A percentile compares a stretch with the other conserved stretches of the same genome.
phyloP scores from a whole-genome alignment of 1,140 invertebrate genomes.

The Drosophila willistoni region DNA sequence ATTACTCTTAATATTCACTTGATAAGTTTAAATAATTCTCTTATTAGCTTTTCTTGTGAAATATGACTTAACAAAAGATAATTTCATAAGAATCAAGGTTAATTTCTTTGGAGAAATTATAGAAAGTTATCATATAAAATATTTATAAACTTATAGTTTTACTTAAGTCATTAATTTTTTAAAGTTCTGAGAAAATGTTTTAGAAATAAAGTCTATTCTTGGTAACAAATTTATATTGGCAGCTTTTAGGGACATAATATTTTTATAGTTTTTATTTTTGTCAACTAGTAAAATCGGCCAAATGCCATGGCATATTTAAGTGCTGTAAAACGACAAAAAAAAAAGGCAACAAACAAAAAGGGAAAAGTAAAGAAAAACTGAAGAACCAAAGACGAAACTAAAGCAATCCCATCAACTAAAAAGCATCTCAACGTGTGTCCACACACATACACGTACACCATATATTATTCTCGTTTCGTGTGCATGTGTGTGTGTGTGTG shows the following conservation, averaged over 20 bases:
- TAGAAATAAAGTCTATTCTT: not conserved
- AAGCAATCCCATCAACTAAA: slow-evolving; percentile 80
- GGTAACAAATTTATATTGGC: not conserved
- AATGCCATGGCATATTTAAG: slow-evolving; percentile 54
- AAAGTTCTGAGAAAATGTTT: too few relatives aligned
- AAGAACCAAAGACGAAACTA: slow-evolving; percentile 57
- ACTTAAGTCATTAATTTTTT: too few relatives aligned
- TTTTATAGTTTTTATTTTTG: slow-evolving; percentile 30
- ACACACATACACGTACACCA: slow-evolving; percentile 28
- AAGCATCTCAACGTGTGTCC: slow-evolving; percentile 75
- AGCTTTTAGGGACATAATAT: not conserved
- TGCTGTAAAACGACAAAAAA: slow-evolving; percentile 24
- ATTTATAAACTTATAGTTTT: too few relatives aligned
- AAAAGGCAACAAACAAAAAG: slow-evolving; percentile 4
- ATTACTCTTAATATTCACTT: too few relatives aligned
- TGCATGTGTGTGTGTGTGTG: slow-evolving; percentile 23
- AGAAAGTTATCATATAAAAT: too few relatives aligned
- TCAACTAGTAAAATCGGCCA: slow-evolving; percentile 27
- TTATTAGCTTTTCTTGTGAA: too few relatives aligned
- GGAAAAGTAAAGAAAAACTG: slow-evolving; percentile 23
- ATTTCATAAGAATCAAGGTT: too few relatives aligned
- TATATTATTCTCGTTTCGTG: slow-evolving; percentile 11
- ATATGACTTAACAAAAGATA: too few relatives aligned
- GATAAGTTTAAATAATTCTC: too few relatives aligned
- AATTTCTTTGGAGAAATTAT: too few relatives aligned